Conservation (phyloP, 2,888 invertebrate genomes). For the Panzeria rudis region DNA sequence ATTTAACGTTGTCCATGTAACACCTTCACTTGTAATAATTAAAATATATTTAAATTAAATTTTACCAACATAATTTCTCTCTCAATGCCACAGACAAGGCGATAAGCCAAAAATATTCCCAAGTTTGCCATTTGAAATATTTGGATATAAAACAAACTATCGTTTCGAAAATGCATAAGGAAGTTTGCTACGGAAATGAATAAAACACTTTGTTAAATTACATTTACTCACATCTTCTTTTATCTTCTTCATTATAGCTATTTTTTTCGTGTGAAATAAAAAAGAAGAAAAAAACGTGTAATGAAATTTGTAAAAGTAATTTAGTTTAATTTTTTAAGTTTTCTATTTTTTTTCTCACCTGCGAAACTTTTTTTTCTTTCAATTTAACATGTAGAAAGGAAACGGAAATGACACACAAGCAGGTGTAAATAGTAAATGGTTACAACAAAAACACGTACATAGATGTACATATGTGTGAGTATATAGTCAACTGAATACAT, state of each 20-base stretch:
- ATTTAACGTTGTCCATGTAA: background rate
- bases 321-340: slow-evolving; percentile 60
- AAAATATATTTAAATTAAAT: slow-evolving; percentile 30
- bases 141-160: slow-evolving; percentile 1
- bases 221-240: slow-evolving; percentile 36
- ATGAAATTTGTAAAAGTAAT: slow-evolving; percentile 67
- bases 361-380: slow-evolving; percentile 27
- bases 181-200: slow-evolving; percentile 57
- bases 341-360: slow-evolving; percentile 8
- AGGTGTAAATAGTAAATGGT: background rate
- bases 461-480: background rate
- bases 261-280: background rate
- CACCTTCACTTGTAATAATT: background rate
- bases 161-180: slow-evolving; percentile 9
- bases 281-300: slow-evolving; percentile 32
- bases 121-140: slow-evolving; percentile 8
- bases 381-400: slow-evolving; percentile 60
- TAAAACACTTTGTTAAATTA: slow-evolving; percentile 64
- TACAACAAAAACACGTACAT: slow-evolving; percentile 13
- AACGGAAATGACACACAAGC: slow-evolving; percentile 60
- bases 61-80: background rate
- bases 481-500: background rate
- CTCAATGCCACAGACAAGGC: background rate
- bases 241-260: background rate
- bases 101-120: slow-evolving; percentile 9